A percentile compares a stretch with the other conserved stretches of the same genome.
These are phyloP conservation scores for Brachionus paranguensis DNA, from an alignment of 1,140 invertebrate genomes.

Conservation along the genomic window DNA sequence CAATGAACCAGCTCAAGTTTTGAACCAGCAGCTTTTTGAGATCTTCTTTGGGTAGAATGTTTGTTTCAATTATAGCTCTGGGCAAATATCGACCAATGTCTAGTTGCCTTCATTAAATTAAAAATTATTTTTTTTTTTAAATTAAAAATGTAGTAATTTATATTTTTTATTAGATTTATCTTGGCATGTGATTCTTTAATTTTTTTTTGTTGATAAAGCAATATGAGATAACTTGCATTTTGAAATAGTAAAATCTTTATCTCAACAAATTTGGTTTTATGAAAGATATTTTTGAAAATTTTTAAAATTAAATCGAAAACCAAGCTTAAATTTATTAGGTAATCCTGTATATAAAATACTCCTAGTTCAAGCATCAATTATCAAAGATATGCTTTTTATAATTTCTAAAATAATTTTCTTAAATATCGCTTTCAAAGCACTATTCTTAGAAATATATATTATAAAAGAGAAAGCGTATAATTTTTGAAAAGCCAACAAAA, in stretches of 20 bases:
- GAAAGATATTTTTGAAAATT: not conserved
- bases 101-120: not conserved
- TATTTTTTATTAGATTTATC: too few species aligned
- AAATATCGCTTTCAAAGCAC: not conserved
- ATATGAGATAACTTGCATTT: too few species aligned
- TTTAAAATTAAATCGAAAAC: not conserved
- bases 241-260: not conserved
- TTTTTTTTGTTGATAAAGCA: too few species aligned
- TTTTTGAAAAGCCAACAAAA: not conserved
- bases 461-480: not conserved
- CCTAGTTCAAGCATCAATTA: not conserved
- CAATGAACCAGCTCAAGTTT: constrained; percentile 20
- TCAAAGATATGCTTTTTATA: not conserved
- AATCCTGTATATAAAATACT: not conserved
- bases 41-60: not conserved
- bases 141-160: too few species aligned
- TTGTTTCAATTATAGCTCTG: not conserved
- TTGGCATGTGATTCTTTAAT: too few species aligned
- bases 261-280: not conserved
- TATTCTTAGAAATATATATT: not conserved
- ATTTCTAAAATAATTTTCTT: not conserved
- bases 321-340: not conserved
- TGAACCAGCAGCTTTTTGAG: constrained; percentile 3
- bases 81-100: not conserved
- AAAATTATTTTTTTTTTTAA: not conserved